Evolutionary conservation across 2,113 vertebrate species (phyloP), one percentile per base, ranked within the genome.

Genomic region (Gobiocypris rarus): DNA sequence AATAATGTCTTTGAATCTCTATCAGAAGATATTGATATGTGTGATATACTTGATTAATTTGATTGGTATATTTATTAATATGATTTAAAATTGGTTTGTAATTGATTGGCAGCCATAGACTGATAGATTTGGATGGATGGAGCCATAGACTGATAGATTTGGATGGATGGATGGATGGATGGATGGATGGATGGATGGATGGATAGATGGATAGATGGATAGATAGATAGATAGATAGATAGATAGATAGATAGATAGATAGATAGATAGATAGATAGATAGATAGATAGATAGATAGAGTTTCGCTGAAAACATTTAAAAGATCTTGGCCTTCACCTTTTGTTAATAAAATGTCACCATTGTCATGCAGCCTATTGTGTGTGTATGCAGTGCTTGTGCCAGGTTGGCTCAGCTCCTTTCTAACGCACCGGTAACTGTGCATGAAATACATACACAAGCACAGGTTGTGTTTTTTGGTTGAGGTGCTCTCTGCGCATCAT

Each of bases 371-470:
- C 85, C 73, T 83, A 34, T 73, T 54, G 82, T 74, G 38, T 80
- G 86, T 86, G 83, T 79, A 26, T 83, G 75, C 65, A 78, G 70
- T 34, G 85, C 84, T 63, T 50, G 34, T 73, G 87, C 88, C 79
- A 71, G 69, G 15, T 87, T 84, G 58, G 86, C 91, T 89, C 85
- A 86, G 86, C 90, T 90, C 87, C 88, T 93, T 92, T 92, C 87
- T 11, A 91, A 93, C 87, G 92, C 91, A 87, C 88, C 45, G 65
- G 91, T 90, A 91, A 89, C 84, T 92, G 90, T 90, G 93, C 93
- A 88, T 93, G 92, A 93, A 93, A 89, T 87, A 85, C 88, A 89
- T 90, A 92, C 90, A 89, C 83, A 91, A 91, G 56, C 58, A 86
- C 88, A 91, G 89, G 87, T 88, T 83, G 48, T 83, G 88, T 90